phyloP scores from a whole-genome alignment of 2,888 invertebrate genomes.

The Micoletzkya japonica region DNA sequence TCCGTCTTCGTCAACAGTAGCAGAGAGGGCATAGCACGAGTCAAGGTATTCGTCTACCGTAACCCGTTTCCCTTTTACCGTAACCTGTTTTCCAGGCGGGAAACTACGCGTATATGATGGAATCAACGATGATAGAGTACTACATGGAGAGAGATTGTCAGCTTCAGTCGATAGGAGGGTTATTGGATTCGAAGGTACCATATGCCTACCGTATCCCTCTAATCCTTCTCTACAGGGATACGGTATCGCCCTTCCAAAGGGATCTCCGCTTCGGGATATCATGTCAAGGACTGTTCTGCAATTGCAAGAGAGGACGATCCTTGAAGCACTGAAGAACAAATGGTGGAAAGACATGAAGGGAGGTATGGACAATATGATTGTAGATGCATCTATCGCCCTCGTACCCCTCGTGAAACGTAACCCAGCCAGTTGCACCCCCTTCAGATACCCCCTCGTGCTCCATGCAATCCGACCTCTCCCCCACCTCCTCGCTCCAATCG shows the following conservation, averaged over 20 bases:
- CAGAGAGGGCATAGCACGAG: conserved; percentile 70
- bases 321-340: conserved; percentile 61
- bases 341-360: conserved; percentile 59
- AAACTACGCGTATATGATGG: conserved; percentile 69
- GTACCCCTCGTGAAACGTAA: no score
- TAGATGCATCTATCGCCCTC: not conserved
- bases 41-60: conserved; percentile 27
- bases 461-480: conserved; percentile 25
- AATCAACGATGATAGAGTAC: conserved; percentile 73
- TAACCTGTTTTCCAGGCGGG: conserved; percentile 45
- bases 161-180: conserved; percentile 67
- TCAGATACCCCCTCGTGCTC: conserved; percentile 44
- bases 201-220: not conserved
- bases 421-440: not conserved
- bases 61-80: not conserved
- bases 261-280: conserved; percentile 57
- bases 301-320: conserved; percentile 59
- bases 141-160: conserved; percentile 71
- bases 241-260: conserved; percentile 63
- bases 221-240: conserved; percentile 56
- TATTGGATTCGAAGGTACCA: conserved; percentile 65
- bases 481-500: conserved; percentile 37
- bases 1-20: conserved; percentile 77
- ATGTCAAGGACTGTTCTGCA: conserved; percentile 63
- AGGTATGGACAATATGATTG: not conserved